Evolutionary conservation across 2,113 vertebrate genomes (phyloP).

Genomic region (Equus quagga): DNA sequence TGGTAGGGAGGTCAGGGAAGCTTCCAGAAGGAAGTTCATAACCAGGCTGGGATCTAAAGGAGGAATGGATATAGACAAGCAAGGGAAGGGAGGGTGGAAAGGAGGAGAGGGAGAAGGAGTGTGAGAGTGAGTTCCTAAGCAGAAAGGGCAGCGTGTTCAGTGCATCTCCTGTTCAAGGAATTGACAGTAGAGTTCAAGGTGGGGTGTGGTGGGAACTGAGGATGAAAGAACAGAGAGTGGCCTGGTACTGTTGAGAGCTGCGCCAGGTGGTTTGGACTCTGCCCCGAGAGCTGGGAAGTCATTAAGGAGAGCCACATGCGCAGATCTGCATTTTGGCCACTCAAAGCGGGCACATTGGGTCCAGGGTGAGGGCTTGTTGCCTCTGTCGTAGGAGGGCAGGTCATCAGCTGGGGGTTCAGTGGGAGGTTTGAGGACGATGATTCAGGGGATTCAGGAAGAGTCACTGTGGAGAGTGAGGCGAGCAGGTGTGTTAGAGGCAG

Average conservation of each 20-base stretch:
- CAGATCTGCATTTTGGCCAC: not conserved
- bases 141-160: not conserved
- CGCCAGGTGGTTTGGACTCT: not conserved
- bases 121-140: too few species aligned
- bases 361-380: not conserved
- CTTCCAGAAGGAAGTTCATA: not conserved
- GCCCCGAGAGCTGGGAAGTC: not conserved
- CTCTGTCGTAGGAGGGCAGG: not conserved
- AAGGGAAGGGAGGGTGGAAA: not conserved
- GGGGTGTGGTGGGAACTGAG: not conserved
- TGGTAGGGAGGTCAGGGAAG: not conserved
- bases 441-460: not conserved
- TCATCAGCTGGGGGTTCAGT: not conserved
- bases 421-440: not conserved
- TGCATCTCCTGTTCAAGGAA: not conserved
- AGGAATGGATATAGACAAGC: not conserved
- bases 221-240: not conserved
- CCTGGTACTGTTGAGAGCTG: too few species aligned
- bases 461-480: not conserved
- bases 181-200: not conserved
- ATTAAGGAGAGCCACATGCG: too few species aligned
- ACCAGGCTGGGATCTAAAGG: not conserved
- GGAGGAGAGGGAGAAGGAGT: not conserved
- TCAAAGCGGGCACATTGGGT: not conserved
- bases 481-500: not conserved